Evolutionary conservation across 2,113 vertebrate genomes (phyloP), one percentile per base, ranked within the genome.

Genomic region (Furnarius figulus): DNA sequence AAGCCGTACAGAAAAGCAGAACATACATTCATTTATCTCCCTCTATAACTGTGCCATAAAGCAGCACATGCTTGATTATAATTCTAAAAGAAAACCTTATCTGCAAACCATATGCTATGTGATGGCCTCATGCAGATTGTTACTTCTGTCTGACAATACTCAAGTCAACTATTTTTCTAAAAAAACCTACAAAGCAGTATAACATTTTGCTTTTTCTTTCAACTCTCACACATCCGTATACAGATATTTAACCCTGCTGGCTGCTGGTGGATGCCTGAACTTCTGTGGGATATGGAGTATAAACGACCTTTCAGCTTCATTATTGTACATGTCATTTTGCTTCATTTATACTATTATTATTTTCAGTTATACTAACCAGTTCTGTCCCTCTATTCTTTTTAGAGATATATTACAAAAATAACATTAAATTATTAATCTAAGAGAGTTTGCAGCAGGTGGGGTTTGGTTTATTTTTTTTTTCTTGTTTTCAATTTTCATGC

Each of bases 81-180:
- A 89, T 79, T 95, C 74, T 58, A 50, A 78, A 90, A 73, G 63
- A 82, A 92, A 94, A 87, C 27, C 78, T 89, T 95, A 39, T 89
- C 65, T 87, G 47, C 75, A 80, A 94, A 88, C 81, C 83, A 89
- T 94, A 91, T 89, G 90, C 35, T 96, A 65, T 55, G 10, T 62
- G 68, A 81, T 94, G 49, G 47, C 86, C 72, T 94, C 78, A 66
- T 95, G 84, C 44, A 95, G 85, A 85, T 80, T 82, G 76, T 37
- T 74, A 21, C 68, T 85, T 91, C 94, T 85, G 62, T 67, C 77
- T 71, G 42, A 89, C 33, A 83, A 31, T 62, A 67, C 71, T 91
- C 23, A 58, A 78, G 40, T n/a, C 7, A 92, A 65, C 37, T 49
- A 18, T 70, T 66, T 87, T 61, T 39, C 14, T 35, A 9, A 61